Conservation (phyloP, 1,140 invertebrate species). For the Pachypsylla venusta region DNA sequence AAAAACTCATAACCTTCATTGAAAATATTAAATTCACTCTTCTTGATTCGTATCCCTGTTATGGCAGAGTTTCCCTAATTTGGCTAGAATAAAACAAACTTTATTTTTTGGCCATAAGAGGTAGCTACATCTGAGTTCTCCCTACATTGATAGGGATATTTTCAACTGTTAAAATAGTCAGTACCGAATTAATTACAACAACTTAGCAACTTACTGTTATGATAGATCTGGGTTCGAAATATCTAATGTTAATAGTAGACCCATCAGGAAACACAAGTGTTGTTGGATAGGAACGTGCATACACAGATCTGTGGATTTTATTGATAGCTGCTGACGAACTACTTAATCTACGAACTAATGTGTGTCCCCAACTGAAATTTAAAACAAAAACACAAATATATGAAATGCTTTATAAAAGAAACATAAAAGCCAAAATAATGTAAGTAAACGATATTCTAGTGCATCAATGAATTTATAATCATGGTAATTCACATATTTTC, state of each 20-base stretch:
- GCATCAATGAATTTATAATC: no score
- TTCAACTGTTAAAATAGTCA: no score
- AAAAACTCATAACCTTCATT: no score
- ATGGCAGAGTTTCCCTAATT: no score
- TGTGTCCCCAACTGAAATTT: not conserved
- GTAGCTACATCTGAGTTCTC: no score
- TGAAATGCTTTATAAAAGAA: not conserved
- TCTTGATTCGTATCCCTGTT: no score
- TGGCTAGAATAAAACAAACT: no score
- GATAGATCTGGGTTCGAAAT: conserved; percentile 67
- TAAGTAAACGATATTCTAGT: no score
- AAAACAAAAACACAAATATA: not conserved
- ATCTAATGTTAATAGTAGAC: conserved; percentile 61
- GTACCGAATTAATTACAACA: not conserved
- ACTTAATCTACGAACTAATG: conserved; percentile 30
- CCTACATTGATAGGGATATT: no score
- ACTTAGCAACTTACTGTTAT: conserved; percentile 48
- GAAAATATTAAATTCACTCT: no score
- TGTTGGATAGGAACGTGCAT: conserved; percentile 57
- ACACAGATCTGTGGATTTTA: conserved; percentile 49
- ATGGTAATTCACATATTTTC: no score
- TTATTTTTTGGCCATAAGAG: no score
- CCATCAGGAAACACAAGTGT: conserved; percentile 64
- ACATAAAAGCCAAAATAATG: not conserved
- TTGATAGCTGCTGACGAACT: conserved; percentile 50